Conservation (phyloP, 1,140 invertebrate genomes). For the Hetaerina americana region DNA sequence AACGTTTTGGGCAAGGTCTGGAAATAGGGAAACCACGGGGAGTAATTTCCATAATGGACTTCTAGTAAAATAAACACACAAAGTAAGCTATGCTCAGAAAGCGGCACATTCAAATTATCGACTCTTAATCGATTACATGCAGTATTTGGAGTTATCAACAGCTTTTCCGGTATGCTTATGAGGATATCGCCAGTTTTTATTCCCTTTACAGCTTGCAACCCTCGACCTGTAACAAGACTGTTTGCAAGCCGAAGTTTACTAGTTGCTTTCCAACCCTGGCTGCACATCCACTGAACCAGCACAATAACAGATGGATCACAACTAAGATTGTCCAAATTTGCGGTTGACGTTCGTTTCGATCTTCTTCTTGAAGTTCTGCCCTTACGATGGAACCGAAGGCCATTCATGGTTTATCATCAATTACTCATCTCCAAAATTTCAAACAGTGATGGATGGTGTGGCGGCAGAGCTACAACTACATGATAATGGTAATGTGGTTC, state of each 20-base stretch:
- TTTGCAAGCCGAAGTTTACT: conserved; percentile 30
- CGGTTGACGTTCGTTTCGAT: neutral
- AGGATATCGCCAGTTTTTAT: conserved; percentile 36
- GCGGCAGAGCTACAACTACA: no score
- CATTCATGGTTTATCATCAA: neutral
- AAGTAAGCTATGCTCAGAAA: conserved; percentile 27
- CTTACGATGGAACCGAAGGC: neutral
- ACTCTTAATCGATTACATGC: conserved; percentile 20
- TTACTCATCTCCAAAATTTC: neutral
- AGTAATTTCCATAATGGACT: conserved; percentile 12
- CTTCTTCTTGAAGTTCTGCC: neutral
- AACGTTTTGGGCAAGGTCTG: conserved; percentile 39
- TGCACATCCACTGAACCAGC: conserved; percentile 27
- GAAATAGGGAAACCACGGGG: conserved; percentile 40
- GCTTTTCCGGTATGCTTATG: conserved; percentile 38
- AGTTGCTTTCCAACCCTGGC: conserved; percentile 27
- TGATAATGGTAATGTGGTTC: no score
- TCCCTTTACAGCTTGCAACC: conserved; percentile 38
- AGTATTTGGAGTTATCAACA: conserved; percentile 40
- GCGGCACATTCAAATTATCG: conserved; percentile 31
- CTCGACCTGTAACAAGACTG: conserved; percentile 41
- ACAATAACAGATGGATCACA: neutral
- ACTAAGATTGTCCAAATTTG: neutral
- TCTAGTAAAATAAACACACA: conserved; percentile 20
- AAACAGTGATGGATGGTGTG: neutral